These are phyloP conservation scores for Stegana nigrithorax DNA, from an alignment of 2,888 invertebrate genomes.

Conservation along the genomic window DNA sequence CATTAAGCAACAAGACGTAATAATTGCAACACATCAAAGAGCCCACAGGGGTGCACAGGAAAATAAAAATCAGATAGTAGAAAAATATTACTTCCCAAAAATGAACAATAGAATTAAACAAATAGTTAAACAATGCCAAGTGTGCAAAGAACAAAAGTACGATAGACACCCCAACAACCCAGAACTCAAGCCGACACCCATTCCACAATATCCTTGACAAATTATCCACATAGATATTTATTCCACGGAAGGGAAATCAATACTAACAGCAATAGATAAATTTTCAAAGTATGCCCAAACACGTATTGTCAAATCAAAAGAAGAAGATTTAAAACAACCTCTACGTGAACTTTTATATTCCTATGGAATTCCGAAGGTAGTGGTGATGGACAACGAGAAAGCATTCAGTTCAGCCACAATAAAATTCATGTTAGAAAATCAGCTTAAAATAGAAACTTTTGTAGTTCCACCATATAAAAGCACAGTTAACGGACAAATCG, in stretches of 20 bases:
- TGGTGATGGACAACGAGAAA: not conserved
- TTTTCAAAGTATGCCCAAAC: slow-evolving; percentile 26
- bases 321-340: not conserved
- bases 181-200: slow-evolving; percentile 23
- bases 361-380: not conserved
- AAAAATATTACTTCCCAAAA: slow-evolving; percentile 26
- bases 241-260: slow-evolving; percentile 18
- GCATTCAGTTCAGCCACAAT: not conserved
- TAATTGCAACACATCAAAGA: slow-evolving; percentile 12
- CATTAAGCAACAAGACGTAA: slow-evolving; percentile 15
- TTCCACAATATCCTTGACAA: slow-evolving; percentile 32
- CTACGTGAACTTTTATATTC: not conserved
- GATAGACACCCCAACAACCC: slow-evolving; percentile 32
- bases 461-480: not conserved
- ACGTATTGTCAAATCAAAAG: not conserved
- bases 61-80: slow-evolving; percentile 26
- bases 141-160: slow-evolving; percentile 32
- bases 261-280: slow-evolving; percentile 31
- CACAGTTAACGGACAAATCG: slow-evolving; percentile 7
- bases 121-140: slow-evolving; percentile 10
- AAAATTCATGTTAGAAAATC: not conserved
- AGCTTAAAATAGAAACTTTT: not conserved
- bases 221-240: slow-evolving; percentile 34
- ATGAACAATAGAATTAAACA: slow-evolving; percentile 12
- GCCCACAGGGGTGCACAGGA: slow-evolving; percentile 23